Evolutionary conservation across 1,140 invertebrate species (phyloP).

Genomic region (Pararge aegeria): DNA sequence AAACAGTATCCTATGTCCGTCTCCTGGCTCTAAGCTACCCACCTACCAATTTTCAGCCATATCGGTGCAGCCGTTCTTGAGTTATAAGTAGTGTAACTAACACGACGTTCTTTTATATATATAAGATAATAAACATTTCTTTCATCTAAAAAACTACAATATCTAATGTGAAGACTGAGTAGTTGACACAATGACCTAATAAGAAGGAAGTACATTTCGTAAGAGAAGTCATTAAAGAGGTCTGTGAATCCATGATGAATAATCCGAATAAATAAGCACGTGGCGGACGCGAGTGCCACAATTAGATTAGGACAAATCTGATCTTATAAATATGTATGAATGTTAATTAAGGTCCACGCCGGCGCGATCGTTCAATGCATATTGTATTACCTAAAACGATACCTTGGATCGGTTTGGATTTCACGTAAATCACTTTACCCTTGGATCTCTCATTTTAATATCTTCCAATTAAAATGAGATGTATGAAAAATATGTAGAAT

Average conservation of each 20-base stretch:
- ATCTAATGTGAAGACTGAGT: too few species aligned
- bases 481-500: background rate
- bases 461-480: background rate
- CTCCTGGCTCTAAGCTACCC: too few species aligned
- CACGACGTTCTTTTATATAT: too few species aligned
- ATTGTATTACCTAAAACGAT: slow-evolving; percentile 8
- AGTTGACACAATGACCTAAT: too few species aligned
- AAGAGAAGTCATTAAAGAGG: background rate
- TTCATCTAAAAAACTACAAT: too few species aligned
- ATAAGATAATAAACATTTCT: too few species aligned
- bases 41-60: too few species aligned
- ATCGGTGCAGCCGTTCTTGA: too few species aligned
- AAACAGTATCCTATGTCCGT: too few species aligned
- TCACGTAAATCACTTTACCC: slow-evolving; percentile 4
- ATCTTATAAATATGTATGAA: slow-evolving; percentile 22
- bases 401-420: slow-evolving; percentile 6
- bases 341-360: slow-evolving; percentile 4
- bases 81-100: too few species aligned
- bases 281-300: background rate
- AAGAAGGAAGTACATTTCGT: too few species aligned
- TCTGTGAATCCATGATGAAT: background rate
- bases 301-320: slow-evolving; percentile 20
- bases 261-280: background rate
- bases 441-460: too few species aligned
- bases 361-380: slow-evolving; percentile 13